Conservation (phyloP, 2,888 invertebrate genomes). For the Zeuzera pyrina region DNA sequence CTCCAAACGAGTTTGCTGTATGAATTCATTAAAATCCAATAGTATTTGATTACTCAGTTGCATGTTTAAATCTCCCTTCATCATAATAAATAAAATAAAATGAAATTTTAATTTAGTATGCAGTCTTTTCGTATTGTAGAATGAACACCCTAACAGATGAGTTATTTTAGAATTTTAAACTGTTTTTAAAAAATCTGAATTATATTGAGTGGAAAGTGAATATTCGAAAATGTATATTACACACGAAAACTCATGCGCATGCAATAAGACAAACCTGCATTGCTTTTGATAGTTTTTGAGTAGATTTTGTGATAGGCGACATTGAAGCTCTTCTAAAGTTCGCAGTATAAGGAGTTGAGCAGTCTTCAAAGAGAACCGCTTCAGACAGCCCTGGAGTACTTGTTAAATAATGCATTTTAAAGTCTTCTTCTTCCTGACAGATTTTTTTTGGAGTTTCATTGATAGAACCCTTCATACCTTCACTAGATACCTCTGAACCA, state of each 20-base stretch:
- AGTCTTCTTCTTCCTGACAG: slow-evolving; percentile 23
- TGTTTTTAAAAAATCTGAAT: too few relatives aligned
- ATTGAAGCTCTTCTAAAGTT: slow-evolving; percentile 81
- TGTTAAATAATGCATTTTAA: slow-evolving; percentile 51
- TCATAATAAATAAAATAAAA: background rate
- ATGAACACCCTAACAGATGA: too few relatives aligned
- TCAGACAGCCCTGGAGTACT: slow-evolving; percentile 59
- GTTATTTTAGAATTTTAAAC: too few relatives aligned
- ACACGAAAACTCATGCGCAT: background rate
- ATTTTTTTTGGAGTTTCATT: slow-evolving; percentile 37
- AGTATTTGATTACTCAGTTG: too few relatives aligned
- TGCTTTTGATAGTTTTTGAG: slow-evolving; percentile 88
- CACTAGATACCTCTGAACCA: slow-evolving; percentile 27
- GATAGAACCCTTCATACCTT: slow-evolving; percentile 11
- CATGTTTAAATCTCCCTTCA: background rate
- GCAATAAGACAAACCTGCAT: slow-evolving; percentile 85
- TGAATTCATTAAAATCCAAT: too few relatives aligned
- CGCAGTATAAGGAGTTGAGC: slow-evolving; percentile 50
- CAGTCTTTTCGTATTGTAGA: too few relatives aligned
- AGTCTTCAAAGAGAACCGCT: slow-evolving; percentile 39
- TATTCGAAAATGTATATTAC: background rate
- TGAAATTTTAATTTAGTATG: background rate
- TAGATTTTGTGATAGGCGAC: slow-evolving; percentile 91
- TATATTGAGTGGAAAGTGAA: too few relatives aligned
- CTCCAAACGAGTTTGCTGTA: too few relatives aligned